Evolutionary conservation across 2,113 vertebrate genomes (phyloP), one percentile per base, ranked within the genome.

Genomic region (Solenodon paradoxus): DNA sequence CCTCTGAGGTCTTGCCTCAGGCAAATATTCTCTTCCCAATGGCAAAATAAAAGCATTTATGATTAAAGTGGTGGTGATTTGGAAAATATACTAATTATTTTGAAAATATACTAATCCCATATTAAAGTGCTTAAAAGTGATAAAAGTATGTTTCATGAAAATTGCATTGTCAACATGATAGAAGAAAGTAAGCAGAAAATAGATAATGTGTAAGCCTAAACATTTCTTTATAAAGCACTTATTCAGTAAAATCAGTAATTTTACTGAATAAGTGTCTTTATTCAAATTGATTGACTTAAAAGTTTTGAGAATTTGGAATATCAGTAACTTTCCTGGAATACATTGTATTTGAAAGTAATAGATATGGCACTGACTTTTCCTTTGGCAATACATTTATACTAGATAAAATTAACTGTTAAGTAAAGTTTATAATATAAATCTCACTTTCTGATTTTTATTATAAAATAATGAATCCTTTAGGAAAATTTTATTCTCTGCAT

Each of bases 401-500:
- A 88, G 35, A 88, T 55, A 81, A 81, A 81, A 2, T 63, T 81
- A 35, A 88, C 42, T 87, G 11, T 82, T 69, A 90, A 78, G 42
- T 79, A 86, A 30, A 86, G 71, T 86, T 86, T 90, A 86, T 79
- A 51, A 84, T 71, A 2, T 91, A 85, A 90, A 71, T 47, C 77
- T 63, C 38, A 47, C 53, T 93, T 91, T 59, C 53, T 86, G 4
- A 86, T 55, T 75, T 57, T 32, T 45, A 81, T 75, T 57, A 83
- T 59, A 83, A 81, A 74, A 64, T 68, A 55, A 57, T 77, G 15
- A 94, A 51, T 81, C n/a, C 15, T 90, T 57, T 94, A 57, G 35
- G 75, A 51, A 63, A 88, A 51, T 5, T 49, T 35, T 82, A 61
- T 45, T 78, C 16, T 72, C 28, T 72, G 24, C 69, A 80, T 30